phyloP scores from a whole-genome alignment of 2,888 invertebrate genomes.

The Mimachlamys varia region DNA sequence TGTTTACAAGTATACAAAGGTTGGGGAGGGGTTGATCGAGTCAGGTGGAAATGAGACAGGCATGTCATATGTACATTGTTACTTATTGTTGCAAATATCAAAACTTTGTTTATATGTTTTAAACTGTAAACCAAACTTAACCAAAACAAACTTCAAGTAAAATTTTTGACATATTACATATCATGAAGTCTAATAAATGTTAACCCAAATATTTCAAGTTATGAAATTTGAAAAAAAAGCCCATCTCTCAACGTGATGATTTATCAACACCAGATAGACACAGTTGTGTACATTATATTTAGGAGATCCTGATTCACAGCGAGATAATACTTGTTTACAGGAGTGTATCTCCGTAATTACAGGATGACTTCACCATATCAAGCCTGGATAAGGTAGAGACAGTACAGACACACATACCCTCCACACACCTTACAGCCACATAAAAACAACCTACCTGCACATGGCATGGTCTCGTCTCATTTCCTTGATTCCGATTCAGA shows the following conservation, averaged over 20 bases:
- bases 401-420: background rate
- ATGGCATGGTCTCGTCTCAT: constrained; percentile 17
- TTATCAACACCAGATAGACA: background rate
- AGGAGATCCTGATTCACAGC: background rate
- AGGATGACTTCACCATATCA: background rate
- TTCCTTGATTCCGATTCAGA: background rate
- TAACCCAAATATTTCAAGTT: background rate
- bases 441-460: background rate
- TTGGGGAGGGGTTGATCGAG: too few relatives aligned
- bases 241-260: background rate
- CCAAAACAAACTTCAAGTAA: too few relatives aligned
- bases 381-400: background rate
- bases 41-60: too few relatives aligned
- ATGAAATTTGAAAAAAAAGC: background rate
- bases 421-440: background rate
- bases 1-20: too few relatives aligned
- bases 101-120: too few relatives aligned
- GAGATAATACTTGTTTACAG: constrained; percentile 2
- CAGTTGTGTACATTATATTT: background rate
- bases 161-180: background rate
- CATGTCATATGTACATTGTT: too few relatives aligned
- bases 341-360: background rate
- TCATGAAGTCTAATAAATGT: background rate
- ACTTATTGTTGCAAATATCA: too few relatives aligned
- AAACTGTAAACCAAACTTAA: too few relatives aligned